Evolutionary conservation across 2,113 vertebrate genomes (phyloP), one percentile per base, ranked within the genome.

Genomic region (Ifrita kowaldi): DNA sequence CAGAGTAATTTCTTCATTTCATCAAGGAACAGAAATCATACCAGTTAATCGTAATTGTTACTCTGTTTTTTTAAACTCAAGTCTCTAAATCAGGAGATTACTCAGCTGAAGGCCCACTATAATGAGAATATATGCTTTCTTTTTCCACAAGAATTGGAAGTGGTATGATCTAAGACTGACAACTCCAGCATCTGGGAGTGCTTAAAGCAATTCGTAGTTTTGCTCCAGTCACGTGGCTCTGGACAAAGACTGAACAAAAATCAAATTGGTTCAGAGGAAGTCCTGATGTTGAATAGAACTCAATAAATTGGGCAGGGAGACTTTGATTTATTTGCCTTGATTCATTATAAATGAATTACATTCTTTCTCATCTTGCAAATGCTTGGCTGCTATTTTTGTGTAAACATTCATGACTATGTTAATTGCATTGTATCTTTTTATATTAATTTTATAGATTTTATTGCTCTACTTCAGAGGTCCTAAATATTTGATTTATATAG

Each of bases 181-280:
- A 97, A 91, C 63, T 86, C 65, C 90, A 90, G 96, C 98, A 98
- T 98, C 97, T 98, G 98, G 97, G 96, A 98, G 94, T 91, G 91
- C 95, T 98, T 98, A 98, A 97, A 95, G 94, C 88, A 95, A 95
- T 96, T 97, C 86, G 20, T 94, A 96, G 88, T 97, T 97, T 97
- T 97, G 82, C 91, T 97, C 65, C 49, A 91, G 97, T 95, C 96
- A 97, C 19, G 33, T 96, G 97, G 96, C 73, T 97, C 94, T 96
- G 85, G 92, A 96, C 90, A 97, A 96, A 97, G 95, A 88, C 81
- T 87, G 86, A 67, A 96, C 83, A 92, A 96, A 97, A 96, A 94
- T 81, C 74, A 86, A 95, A 97, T 5, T 85, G 84, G 42, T 94
- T 93, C 77, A 79, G 76, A 97, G 82, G 78, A 96, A 94, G 93